Percentiles rank a stretch among this genome's conserved stretches.
phyloP scores from a whole-genome alignment of 2,797 vertebrate species.

The Platyrinchus mystaceus region DNA sequence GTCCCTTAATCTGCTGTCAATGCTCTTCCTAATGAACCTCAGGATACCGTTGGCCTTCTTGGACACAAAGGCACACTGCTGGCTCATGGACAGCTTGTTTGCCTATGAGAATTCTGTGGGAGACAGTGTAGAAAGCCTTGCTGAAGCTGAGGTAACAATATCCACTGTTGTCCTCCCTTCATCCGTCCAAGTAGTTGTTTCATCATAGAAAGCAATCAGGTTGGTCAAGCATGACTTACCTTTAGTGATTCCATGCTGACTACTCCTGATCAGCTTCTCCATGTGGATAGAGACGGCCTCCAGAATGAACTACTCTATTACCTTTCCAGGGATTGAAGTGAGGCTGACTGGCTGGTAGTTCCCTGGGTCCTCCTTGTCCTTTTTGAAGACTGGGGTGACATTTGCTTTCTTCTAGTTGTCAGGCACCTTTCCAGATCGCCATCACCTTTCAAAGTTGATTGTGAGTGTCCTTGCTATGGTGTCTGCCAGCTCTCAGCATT shows the following conservation, averaged over 20 bases:
- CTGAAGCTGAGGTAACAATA: neutral
- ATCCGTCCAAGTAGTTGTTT: neutral
- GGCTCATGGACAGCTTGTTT: neutral
- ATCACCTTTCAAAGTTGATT: neutral
- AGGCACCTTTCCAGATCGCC: neutral
- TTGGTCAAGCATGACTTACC: neutral
- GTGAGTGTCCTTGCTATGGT: neutral
- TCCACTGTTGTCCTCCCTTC: neutral
- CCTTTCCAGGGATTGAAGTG: neutral
- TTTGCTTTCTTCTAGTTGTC: neutral
- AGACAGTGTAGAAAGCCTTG: neutral
- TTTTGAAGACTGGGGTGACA: neutral
- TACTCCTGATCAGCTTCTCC: neutral
- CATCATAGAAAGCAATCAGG: neutral
- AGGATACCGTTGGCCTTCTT: rapidly evolving
- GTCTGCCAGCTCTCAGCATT: neutral
- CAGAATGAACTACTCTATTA: neutral
- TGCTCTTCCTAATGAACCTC: neutral
- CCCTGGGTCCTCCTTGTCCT: neutral
- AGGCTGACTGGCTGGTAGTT: neutral
- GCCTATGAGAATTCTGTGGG: neutral
- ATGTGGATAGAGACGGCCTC: neutral
- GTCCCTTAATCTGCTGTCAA: rapidly evolving
- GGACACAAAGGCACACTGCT: rapidly evolving
- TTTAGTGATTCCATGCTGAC: neutral